Evolutionary conservation across 2,797 vertebrate species (phyloP).

Genomic region (Eospalax fontanierii): DNA sequence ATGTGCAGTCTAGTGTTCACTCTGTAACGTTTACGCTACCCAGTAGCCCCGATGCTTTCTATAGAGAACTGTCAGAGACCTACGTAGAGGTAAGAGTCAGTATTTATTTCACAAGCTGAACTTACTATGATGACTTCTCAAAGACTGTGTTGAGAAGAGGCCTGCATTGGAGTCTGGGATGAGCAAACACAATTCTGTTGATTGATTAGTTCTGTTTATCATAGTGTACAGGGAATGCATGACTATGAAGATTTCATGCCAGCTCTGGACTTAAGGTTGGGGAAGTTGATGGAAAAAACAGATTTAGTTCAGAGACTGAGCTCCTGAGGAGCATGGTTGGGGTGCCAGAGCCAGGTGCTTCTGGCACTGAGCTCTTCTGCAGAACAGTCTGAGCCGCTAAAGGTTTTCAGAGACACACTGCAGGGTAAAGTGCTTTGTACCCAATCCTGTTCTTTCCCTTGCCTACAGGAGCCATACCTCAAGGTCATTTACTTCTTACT

Average conservation of each 20-base stretch:
- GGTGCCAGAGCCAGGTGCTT: background rate
- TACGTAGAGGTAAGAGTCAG: background rate
- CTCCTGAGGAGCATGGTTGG: background rate
- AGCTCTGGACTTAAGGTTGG: background rate
- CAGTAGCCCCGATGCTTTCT: background rate
- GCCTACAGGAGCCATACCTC: background rate
- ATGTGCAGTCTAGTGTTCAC: background rate
- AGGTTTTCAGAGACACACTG: background rate
- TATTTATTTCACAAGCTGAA: background rate
- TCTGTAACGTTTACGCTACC: background rate
- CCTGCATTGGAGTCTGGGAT: background rate
- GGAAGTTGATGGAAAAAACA: background rate
- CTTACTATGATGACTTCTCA: background rate
- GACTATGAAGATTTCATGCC: background rate
- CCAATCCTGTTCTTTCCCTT: accelerated
- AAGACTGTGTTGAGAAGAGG: background rate
- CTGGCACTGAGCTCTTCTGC: background rate
- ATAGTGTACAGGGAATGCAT: background rate
- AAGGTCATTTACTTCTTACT: background rate
- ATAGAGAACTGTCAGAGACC: background rate
- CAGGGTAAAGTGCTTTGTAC: background rate
- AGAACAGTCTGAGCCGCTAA: background rate
- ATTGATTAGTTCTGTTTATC: background rate
- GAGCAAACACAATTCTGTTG: background rate
- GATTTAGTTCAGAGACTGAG: background rate